Evolutionary conservation across 2,113 vertebrate species (phyloP), one percentile per base, ranked within the genome.

Genomic region (Octodon degus): DNA sequence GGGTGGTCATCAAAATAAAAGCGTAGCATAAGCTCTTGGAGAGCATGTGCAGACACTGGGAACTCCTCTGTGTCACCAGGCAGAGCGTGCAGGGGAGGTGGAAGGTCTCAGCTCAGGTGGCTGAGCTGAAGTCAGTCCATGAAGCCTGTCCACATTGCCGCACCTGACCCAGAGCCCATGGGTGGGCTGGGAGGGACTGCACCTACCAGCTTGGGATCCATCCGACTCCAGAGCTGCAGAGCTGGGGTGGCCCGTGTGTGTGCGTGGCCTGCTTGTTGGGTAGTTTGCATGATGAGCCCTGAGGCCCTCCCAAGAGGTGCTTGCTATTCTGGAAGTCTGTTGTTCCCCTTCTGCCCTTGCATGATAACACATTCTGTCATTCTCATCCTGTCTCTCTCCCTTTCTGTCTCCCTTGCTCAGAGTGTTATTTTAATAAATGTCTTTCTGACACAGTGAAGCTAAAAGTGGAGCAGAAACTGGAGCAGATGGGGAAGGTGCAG

Each of bases 391-490:
- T 65, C 58, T 94, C 80, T 72, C 91, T 93, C 68, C 72, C 80
- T 94, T 55, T 79, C 96, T 90, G 80, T 90, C 96, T 96, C 72
- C 94, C 93, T 86, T 5, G 0, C 86, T 91, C 19, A 20, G 74
- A 70, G 68, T 68, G 72, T 74, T 37, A 10, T 17, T 0, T 65
- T 97, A 14, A 93, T 89, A 70, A 63, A 13, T 96, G 90, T 98
- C 96, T 98, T 91, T 97, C 81, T 96, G 90, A 14, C 89, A 92
- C 98, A 99, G 99, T 99, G 93, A 99, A 99, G 95, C 99, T 99
- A 83, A 99, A 98, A 97, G 98, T 99, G 97, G 99, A 99, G 95
- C 99, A 99, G 98, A 99, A 99, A 98, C 98, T 99, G 97, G 99
- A 99, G 95, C 99, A 99, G 98, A 99, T 99, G 97, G 98, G 99